phyloP scores from a whole-genome alignment of 2,888 invertebrate genomes.

The Perizoma affinitatum region DNA sequence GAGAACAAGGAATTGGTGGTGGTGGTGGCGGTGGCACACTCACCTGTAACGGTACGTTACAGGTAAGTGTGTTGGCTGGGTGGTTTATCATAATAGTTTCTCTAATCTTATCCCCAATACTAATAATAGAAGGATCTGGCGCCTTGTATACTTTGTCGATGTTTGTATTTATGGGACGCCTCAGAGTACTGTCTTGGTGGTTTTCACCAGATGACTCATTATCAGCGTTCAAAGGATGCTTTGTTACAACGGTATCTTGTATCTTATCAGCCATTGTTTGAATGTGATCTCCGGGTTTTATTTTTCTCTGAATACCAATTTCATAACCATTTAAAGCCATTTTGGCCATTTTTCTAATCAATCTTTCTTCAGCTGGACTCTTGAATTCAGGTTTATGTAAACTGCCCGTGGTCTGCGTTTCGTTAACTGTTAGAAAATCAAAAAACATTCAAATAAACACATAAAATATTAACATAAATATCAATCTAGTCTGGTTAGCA shows the following conservation, averaged over 20 bases:
- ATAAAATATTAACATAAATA: constrained; percentile 44
- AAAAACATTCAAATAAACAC: constrained; percentile 54
- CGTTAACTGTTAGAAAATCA: constrained; percentile 78
- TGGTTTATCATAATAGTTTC: constrained; percentile 67
- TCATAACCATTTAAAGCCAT: constrained; percentile 81
- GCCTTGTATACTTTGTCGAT: constrained; percentile 63
- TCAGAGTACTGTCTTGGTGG: constrained; percentile 62
- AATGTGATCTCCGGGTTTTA: constrained; percentile 80
- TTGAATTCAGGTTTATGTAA: constrained; percentile 72
- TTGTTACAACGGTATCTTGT: constrained; percentile 80
- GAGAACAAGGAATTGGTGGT: constrained; percentile 72
- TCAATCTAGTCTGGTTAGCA: constrained; percentile 5
- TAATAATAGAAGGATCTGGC: constrained; percentile 59
- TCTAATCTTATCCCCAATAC: constrained; percentile 67
- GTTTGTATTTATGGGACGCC: constrained; percentile 57
- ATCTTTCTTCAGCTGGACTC: constrained; percentile 78
- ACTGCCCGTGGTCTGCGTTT: constrained; percentile 58
- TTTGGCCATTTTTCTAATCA: constrained; percentile 80
- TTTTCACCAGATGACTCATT: constrained; percentile 61
- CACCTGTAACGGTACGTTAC: constrained; percentile 55
- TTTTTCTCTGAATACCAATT: constrained; percentile 81
- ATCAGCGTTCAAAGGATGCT: constrained; percentile 77
- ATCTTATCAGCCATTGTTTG: constrained; percentile 81
- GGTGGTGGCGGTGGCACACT: constrained; percentile 48
- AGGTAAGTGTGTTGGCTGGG: constrained; percentile 49